These are phyloP conservation scores for Bufo bufo DNA, from an alignment of 2,113 vertebrate species.

Conservation along the genomic window DNA sequence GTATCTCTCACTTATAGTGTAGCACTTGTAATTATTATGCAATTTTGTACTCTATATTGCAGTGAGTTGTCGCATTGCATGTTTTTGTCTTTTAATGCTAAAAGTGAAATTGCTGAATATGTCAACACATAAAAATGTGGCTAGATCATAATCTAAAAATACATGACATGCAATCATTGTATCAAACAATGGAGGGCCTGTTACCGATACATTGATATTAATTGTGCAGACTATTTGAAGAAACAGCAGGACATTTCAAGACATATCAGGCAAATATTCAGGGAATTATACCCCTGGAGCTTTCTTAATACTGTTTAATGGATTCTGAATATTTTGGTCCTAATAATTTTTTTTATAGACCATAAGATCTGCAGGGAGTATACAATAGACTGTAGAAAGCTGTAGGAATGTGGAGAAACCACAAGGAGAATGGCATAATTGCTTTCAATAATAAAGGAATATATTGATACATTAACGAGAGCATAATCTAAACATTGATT, in stretches of 20 bases:
- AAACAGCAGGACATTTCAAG: constrained; percentile 32
- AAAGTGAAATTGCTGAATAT: no score
- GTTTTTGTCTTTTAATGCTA: no score
- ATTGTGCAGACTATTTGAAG: constrained; percentile 21
- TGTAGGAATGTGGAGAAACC: constrained; percentile 38
- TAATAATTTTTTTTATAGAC: constrained; percentile 55
- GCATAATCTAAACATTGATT: constrained; percentile 35
- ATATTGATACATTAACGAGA: constrained; percentile 45
- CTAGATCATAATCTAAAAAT: background rate
- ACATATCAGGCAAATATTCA: constrained; percentile 37
- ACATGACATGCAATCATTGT: background rate
- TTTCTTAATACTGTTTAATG: constrained; percentile 47
- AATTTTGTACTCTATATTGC: no score
- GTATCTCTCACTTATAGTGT: no score
- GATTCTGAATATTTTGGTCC: constrained; percentile 52
- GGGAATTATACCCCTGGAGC: constrained; percentile 50
- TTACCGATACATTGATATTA: constrained; percentile 51
- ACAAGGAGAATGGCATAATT: constrained; percentile 45
- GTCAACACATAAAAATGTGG: background rate
- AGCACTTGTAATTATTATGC: no score
- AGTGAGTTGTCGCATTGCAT: no score
- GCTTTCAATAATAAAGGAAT: constrained; percentile 47
- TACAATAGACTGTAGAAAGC: constrained; percentile 44
- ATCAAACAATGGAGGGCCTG: constrained; percentile 14
- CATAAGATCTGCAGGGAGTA: constrained; percentile 53